These are phyloP conservation scores for Taxidea taxus DNA, from an alignment of 2,113 vertebrate species.

Conservation along the genomic window DNA sequence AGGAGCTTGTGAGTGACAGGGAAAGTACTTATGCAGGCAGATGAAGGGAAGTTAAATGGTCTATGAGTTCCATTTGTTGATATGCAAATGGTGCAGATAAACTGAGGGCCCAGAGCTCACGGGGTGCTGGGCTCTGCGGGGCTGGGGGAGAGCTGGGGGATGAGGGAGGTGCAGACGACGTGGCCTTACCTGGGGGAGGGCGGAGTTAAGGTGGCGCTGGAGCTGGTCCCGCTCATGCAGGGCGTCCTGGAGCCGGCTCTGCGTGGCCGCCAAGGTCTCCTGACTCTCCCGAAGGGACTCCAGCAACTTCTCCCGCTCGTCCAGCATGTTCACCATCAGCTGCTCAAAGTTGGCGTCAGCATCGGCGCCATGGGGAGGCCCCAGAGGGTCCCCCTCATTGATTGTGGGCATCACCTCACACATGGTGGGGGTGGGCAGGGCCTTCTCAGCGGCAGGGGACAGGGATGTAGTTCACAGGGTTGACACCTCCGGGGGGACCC, in stretches of 20 bases:
- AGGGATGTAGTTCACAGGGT: constrained; percentile 16
- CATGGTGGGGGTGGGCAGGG: constrained; percentile 86
- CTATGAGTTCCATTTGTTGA: background rate
- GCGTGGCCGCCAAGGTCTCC: constrained; percentile 91
- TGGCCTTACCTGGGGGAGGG: constrained; percentile 93
- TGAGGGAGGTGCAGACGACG: background rate
- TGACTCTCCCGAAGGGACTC: constrained; percentile 96
- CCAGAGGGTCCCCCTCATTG: constrained; percentile 94
- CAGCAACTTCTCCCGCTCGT: constrained; percentile 97
- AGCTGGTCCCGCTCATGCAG: constrained; percentile 96
- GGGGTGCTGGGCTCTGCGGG: no score
- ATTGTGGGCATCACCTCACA: constrained; percentile 99
- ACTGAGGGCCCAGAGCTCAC: background rate
- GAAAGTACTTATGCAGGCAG: background rate
- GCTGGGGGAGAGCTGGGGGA: background rate
- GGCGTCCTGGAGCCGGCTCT: constrained; percentile 94
- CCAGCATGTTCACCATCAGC: constrained; percentile 99
- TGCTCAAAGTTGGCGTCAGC: constrained; percentile 97
- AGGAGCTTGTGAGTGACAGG: background rate
- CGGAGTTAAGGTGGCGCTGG: constrained; percentile 95
- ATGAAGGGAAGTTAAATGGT: background rate
- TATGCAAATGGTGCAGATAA: background rate
- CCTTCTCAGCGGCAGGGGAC: constrained; percentile 31
- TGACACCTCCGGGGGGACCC: constrained; percentile 15
- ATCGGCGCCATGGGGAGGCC: constrained; percentile 89